A percentile compares a stretch with the other conserved stretches of the same genome.
phyloP scores from a whole-genome alignment of 1,140 invertebrate genomes.

The Penaeus chinensis region DNA sequence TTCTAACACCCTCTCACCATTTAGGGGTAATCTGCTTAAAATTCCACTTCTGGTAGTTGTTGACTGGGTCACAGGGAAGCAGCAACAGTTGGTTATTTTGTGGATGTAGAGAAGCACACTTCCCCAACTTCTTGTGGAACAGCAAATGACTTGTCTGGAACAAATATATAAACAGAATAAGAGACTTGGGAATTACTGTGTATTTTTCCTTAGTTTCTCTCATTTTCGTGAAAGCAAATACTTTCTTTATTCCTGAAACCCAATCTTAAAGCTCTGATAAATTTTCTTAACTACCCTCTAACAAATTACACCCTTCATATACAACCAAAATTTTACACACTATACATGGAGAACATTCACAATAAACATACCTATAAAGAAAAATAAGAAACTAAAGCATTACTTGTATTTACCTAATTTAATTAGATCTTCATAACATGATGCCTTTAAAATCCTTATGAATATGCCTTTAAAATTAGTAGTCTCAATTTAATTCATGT shows the following conservation, averaged over 20 bases:
- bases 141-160: constrained; percentile 71
- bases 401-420: not conserved
- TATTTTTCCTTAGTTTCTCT: not conserved
- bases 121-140: constrained; percentile 82
- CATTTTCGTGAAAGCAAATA: not conserved
- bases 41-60: constrained; percentile 89
- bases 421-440: not conserved
- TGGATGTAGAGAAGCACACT: constrained; percentile 88
- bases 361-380: constrained; percentile 1
- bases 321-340: not conserved
- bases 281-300: too few relatives aligned
- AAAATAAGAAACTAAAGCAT: not conserved
- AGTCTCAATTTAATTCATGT: not conserved
- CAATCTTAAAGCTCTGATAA: not conserved
- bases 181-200: not conserved
- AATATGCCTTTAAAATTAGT: not conserved
- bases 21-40: constrained; percentile 83
- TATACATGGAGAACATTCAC: not conserved
- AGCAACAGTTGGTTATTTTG: constrained; percentile 81
- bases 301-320: not conserved
- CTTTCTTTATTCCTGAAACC: not conserved
- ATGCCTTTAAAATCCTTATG: too few relatives aligned
- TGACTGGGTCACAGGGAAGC: constrained; percentile 84
- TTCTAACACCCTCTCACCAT: constrained; percentile 66
- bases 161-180: not conserved